Evolutionary conservation across 1,140 invertebrate genomes (phyloP).

Genomic region (Ptiloglossa arizonensis): DNA sequence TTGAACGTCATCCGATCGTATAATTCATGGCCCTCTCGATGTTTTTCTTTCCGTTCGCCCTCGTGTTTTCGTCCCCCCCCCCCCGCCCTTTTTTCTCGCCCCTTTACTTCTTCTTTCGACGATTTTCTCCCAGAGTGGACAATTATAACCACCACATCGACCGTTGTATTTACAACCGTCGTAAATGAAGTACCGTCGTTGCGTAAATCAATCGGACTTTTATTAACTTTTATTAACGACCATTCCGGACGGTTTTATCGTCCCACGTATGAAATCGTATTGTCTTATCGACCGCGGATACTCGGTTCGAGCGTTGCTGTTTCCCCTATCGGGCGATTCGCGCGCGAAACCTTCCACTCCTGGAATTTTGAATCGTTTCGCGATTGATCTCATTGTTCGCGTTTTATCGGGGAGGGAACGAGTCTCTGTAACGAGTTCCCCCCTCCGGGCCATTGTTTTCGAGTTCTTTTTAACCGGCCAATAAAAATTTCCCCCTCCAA

Average conservation of each 20-base stretch:
- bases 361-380: too few species aligned
- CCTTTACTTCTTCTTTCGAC: too few species aligned
- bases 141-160: not conserved
- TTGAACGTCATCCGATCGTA: too few species aligned
- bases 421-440: constrained; percentile 9
- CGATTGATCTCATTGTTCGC: constrained; percentile 12
- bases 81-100: too few species aligned
- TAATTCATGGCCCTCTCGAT: too few species aligned
- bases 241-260: not conserved
- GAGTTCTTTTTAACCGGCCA: constrained; percentile 4
- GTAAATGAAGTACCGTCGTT: not conserved
- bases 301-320: not conserved
- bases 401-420: constrained; percentile 13
- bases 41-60: too few species aligned
- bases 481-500: too few species aligned
- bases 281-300: not conserved
- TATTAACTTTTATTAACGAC: constrained; percentile 1
- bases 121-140: not conserved
- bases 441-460: not conserved
- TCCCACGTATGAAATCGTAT: not conserved
- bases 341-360: too few species aligned
- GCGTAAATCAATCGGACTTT: constrained; percentile 21
- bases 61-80: too few species aligned
- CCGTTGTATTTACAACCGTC: not conserved
- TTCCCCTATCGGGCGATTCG: not conserved